phyloP scores from a whole-genome alignment of 2,797 vertebrate genomes.

The Rhincodon typus region DNA sequence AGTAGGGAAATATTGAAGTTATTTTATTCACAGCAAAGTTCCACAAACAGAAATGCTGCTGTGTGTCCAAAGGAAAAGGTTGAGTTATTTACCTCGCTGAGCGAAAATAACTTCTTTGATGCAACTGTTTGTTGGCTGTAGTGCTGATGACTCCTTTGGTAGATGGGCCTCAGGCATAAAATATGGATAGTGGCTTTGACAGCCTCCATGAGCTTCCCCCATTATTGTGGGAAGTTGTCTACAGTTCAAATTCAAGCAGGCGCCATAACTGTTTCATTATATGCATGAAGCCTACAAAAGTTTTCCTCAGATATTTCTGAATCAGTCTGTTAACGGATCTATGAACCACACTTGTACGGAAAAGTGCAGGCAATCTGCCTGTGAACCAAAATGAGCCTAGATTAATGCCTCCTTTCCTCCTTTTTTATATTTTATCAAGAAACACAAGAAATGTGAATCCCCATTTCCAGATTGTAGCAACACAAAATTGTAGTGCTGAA shows the following conservation, averaged over 20 bases:
- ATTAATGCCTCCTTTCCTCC: not conserved
- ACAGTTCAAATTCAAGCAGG: not conserved
- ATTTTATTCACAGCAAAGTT: too few species aligned
- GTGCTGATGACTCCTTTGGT: not conserved
- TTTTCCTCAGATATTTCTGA: not conserved
- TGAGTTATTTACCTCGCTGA: too few species aligned
- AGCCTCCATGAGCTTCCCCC: not conserved
- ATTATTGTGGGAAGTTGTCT: not conserved
- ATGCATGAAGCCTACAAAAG: not conserved
- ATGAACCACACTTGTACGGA: too few species aligned
- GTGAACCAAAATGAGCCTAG: not conserved
- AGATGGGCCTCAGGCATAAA: not conserved
- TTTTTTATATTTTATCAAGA: too few species aligned
- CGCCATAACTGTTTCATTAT: not conserved
- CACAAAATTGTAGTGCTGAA: too few species aligned
- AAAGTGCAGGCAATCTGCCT: not conserved
- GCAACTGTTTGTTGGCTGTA: not conserved
- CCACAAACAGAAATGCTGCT: too few species aligned
- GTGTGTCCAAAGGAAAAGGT: too few species aligned
- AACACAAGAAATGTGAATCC: not conserved
- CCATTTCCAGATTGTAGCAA: too few species aligned
- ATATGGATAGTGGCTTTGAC: too few species aligned
- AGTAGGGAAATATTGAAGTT: not conserved
- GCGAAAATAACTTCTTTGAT: not conserved
- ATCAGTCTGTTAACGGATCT: not conserved